Percentiles rank a stretch among this genome's conserved stretches.
Conservation (phyloP, 53 echinoderm and acorn worm species). For the Patiria pectinifera region DNA sequence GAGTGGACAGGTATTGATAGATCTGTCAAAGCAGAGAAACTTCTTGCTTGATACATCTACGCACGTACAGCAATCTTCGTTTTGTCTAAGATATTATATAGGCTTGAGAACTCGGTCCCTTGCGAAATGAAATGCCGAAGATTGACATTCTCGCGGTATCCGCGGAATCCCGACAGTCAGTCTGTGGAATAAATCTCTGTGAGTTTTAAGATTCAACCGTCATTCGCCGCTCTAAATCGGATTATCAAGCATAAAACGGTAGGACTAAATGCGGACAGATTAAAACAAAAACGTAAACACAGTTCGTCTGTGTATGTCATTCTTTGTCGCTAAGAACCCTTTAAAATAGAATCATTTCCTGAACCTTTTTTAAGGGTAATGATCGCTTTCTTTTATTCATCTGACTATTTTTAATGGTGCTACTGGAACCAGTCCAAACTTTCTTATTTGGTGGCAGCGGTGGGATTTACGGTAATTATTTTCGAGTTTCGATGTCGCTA, state of each 20-base stretch:
- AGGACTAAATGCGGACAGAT: too few relatives aligned
- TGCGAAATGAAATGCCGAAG: too few relatives aligned
- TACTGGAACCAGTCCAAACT: not conserved
- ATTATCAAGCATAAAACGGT: too few relatives aligned
- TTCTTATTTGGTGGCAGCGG: slow-evolving; percentile 17
- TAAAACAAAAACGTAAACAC: too few relatives aligned
- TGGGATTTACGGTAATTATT: slow-evolving; percentile 14
- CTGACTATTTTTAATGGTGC: not conserved
- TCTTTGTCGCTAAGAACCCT: too few relatives aligned
- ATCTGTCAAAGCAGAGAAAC: not conserved
- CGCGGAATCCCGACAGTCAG: not conserved
- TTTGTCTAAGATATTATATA: not conserved
- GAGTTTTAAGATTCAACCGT: not conserved
- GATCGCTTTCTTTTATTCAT: not conserved
- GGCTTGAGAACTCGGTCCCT: not conserved
- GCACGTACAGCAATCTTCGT: not conserved
- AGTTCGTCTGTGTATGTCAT: too few relatives aligned
- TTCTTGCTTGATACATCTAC: not conserved
- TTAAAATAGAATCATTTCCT: too few relatives aligned
- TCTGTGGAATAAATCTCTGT: not conserved
- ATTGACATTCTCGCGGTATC: too few relatives aligned
- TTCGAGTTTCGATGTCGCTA: not conserved
- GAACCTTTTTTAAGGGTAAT: too few relatives aligned
- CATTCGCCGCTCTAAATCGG: too few relatives aligned
- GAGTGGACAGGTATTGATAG: slow-evolving; percentile 14